A percentile compares a stretch with the other conserved stretches of the same genome.
These are phyloP conservation scores for Amblyjoppa proteus DNA, from an alignment of 2,888 invertebrate genomes.

Conservation along the genomic window DNA sequence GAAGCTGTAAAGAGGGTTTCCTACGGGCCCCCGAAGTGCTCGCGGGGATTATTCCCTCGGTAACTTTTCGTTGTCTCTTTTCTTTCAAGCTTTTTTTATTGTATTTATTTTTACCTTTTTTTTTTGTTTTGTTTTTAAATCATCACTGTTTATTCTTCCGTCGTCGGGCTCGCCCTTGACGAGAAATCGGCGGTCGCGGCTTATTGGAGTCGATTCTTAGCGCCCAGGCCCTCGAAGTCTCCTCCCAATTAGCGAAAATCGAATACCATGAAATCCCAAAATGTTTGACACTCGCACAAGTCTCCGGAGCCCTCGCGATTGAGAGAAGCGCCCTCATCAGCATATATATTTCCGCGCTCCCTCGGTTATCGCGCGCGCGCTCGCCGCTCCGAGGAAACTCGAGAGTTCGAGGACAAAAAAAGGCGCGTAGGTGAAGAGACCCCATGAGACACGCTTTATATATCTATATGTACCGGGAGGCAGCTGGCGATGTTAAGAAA, in stretches of 20 bases:
- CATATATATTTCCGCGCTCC: slow-evolving; percentile 9
- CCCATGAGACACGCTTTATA: background rate
- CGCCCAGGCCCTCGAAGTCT: background rate
- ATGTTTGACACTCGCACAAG: background rate
- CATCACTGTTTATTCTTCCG: background rate
- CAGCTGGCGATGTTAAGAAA: slow-evolving; percentile 54
- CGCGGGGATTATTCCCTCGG: background rate
- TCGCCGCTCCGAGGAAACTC: slow-evolving; percentile 47
- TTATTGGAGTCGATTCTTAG: too few relatives aligned
- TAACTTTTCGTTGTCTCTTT: background rate
- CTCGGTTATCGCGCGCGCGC: background rate
- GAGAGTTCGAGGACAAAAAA: slow-evolving; percentile 56
- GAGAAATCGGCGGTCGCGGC: too few relatives aligned
- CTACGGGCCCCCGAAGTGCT: slow-evolving; percentile 16
- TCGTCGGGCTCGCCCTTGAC: too few relatives aligned
- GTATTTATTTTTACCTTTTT: background rate
- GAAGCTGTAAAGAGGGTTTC: slow-evolving; percentile 36
- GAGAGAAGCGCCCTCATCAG: slow-evolving; percentile 2
- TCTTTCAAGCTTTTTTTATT: background rate
- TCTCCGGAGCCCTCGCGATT: background rate
- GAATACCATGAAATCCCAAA: background rate
- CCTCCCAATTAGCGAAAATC: background rate
- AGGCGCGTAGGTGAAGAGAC: slow-evolving; percentile 53
- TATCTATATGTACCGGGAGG: slow-evolving; percentile 6
- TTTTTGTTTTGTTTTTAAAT: background rate